Conservation (phyloP, 2,113 vertebrate genomes). For the Siphamia tubifer region DNA sequence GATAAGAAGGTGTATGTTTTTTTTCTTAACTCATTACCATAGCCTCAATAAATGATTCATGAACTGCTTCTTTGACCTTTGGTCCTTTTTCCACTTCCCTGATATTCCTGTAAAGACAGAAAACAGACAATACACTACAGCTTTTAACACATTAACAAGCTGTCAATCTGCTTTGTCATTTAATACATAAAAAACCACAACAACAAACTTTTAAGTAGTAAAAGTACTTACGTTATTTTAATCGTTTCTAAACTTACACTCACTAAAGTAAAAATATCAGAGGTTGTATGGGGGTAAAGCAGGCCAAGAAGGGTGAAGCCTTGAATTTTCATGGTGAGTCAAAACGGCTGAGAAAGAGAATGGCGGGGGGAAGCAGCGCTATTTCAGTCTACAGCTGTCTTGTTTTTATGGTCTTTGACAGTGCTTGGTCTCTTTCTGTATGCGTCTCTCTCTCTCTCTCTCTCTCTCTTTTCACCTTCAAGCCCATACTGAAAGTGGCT, state of each 20-base stretch:
- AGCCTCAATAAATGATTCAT: constrained; percentile 25
- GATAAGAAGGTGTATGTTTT: not conserved
- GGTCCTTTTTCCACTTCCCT: not conserved
- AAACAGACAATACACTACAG: not conserved
- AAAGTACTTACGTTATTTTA: too few species aligned
- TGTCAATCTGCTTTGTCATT: too few species aligned
- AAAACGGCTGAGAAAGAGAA: constrained; percentile 57
- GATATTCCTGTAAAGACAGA: not conserved
- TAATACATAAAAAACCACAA: too few species aligned
- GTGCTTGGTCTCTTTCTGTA: constrained; percentile 35
- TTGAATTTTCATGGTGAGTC: constrained; percentile 38
- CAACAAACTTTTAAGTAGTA: too few species aligned
- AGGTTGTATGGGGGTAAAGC: not conserved
- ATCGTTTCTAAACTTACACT: too few species aligned
- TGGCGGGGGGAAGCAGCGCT: constrained; percentile 31
- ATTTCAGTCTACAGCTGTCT: constrained; percentile 76
- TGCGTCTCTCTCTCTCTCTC: constrained; percentile 21
- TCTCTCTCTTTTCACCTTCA: constrained; percentile 52
- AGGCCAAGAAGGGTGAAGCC: constrained; percentile 29
- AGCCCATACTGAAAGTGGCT: not conserved
- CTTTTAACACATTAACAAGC: not conserved
- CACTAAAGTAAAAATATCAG: not conserved
- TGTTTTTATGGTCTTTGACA: constrained; percentile 61
- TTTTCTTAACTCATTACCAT: not conserved
- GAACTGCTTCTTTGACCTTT: not conserved